Evolutionary conservation across 2,888 invertebrate genomes (phyloP).

Genomic region (Dromius quadrimaculatus): DNA sequence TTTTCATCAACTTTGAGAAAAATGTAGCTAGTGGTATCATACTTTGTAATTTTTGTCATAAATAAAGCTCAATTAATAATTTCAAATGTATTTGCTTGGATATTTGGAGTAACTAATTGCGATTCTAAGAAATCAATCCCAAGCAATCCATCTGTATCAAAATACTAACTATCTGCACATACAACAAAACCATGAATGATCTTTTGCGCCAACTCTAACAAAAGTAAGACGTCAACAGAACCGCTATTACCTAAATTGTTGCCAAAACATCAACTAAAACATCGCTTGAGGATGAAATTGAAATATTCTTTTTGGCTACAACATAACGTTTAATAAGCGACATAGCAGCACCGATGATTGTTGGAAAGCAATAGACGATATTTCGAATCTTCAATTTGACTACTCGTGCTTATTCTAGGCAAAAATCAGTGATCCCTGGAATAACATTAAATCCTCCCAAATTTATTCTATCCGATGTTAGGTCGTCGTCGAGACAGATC

Average conservation of each 20-base stretch:
- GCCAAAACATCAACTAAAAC: background rate
- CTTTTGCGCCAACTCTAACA: background rate
- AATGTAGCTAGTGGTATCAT: background rate
- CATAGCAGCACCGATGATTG: background rate
- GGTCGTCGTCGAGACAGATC: constrained; percentile 2
- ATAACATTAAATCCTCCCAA: background rate
- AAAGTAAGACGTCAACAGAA: background rate
- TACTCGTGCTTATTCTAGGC: background rate
- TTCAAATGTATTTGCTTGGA: background rate
- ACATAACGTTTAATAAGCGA: background rate
- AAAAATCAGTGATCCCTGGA: background rate
- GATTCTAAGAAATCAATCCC: background rate
- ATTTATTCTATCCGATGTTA: background rate
- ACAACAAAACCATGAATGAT: background rate
- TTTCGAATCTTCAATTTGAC: background rate
- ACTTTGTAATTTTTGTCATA: background rate
- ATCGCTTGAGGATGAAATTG: background rate
- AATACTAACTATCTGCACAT: background rate
- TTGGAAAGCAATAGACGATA: background rate
- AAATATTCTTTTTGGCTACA: background rate
- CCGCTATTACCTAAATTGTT: background rate
- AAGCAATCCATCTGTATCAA: background rate
- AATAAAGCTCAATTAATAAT: background rate
- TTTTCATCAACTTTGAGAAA: background rate
- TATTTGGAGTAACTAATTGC: background rate